These are phyloP conservation scores for Odobenus rosmarus DNA, from an alignment of 2,113 vertebrate genomes.

Conservation along the genomic window DNA sequence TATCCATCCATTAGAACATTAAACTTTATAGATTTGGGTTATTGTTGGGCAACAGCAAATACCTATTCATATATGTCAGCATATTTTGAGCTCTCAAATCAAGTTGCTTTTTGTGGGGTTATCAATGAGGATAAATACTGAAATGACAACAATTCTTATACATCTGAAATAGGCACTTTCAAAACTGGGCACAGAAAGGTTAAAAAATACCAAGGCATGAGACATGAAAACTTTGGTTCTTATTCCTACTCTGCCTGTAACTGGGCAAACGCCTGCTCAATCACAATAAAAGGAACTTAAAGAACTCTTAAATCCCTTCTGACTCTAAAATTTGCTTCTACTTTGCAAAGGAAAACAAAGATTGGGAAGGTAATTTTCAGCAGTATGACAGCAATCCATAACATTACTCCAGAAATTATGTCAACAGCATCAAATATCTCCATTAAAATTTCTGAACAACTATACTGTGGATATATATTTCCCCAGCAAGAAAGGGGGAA, in stretches of 20 bases:
- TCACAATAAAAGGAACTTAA: not conserved
- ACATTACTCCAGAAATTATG: conserved; percentile 16
- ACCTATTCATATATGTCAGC: not conserved
- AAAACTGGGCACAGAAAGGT: not conserved
- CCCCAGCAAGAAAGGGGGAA: not conserved
- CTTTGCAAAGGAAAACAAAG: conserved; percentile 32
- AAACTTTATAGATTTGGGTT: not conserved
- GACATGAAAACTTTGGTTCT: not conserved
- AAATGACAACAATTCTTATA: conserved; percentile 39
- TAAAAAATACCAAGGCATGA: not conserved
- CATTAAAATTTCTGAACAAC: not conserved
- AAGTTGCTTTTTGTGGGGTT: not conserved
- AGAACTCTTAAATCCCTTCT: not conserved
- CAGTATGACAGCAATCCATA: not conserved
- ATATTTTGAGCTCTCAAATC: not conserved
- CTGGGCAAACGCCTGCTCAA: not conserved
- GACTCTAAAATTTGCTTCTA: not conserved
- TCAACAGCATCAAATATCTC: not conserved
- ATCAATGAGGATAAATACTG: not conserved
- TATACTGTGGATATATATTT: not conserved
- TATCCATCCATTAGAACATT: not conserved
- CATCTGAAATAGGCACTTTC: not conserved
- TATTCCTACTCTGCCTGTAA: not conserved
- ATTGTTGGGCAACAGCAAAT: not conserved
- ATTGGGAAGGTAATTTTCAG: not conserved